A percentile compares a stretch with the other conserved stretches of the same genome.
Evolutionary conservation across 2,797 vertebrate species (phyloP).

Genomic region (Myripristis murdjan): DNA sequence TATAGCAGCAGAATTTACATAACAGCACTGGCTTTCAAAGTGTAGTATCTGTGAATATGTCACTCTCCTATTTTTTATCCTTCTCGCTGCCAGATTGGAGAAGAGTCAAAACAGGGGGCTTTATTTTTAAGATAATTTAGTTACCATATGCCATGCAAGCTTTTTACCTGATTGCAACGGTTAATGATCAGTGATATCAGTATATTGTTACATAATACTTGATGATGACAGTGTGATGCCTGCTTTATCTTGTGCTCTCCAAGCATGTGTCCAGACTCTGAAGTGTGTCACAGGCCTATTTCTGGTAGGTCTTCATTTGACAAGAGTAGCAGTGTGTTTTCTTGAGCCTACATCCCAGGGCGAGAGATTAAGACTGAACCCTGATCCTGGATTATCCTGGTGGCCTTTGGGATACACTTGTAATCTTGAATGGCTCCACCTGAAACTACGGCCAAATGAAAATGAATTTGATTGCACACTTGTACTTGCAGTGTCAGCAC

Average conservation of each 20-base stretch:
- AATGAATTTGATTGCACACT: conserved; percentile 47
- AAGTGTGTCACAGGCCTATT: conserved; percentile 39
- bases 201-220: too few species aligned
- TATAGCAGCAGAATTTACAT: conserved; percentile 2
- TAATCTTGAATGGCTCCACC: conserved; percentile 65
- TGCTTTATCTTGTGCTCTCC: too few species aligned
- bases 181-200: neutral
- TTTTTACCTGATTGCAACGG: neutral
- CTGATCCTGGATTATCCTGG: conserved; percentile 75
- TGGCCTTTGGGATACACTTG: conserved; percentile 57
- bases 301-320: conserved; percentile 47
- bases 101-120: neutral
- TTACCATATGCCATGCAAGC: neutral
- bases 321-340: conserved; percentile 59
- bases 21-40: neutral
- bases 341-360: conserved; percentile 61
- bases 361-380: conserved; percentile 67
- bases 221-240: too few species aligned
- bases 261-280: conserved; percentile 5
- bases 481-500: conserved; percentile 13
- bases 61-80: conserved; percentile 14
- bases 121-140: neutral
- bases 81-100: neutral
- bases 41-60: conserved; percentile 5
- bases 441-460: conserved; percentile 69